Conservation (phyloP, 1,140 invertebrate genomes). For the Drosophila saltans region DNA sequence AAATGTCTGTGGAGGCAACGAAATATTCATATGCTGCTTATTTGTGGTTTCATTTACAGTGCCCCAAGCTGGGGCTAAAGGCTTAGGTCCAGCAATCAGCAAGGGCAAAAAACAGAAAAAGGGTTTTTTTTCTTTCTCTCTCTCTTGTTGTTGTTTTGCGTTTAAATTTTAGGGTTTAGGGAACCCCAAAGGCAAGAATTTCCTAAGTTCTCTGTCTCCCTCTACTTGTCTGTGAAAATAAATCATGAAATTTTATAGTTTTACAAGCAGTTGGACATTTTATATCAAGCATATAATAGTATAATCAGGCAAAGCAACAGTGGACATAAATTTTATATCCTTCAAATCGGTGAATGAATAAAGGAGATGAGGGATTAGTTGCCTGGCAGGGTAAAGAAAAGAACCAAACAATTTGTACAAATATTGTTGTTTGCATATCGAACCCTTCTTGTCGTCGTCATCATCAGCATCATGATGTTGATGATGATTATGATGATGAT, state of each 20-base stretch:
- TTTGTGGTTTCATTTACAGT: slow-evolving; percentile 45
- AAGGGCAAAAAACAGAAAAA: background rate
- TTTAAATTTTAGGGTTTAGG: slow-evolving; percentile 2
- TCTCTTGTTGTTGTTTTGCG: background rate
- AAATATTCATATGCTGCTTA: slow-evolving; percentile 52
- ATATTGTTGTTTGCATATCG: slow-evolving; percentile 65
- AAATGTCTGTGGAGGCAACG: slow-evolving; percentile 12
- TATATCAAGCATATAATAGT: slow-evolving; percentile 29
- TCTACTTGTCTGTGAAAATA: slow-evolving; percentile 21
- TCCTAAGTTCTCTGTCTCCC: background rate
- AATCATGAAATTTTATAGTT: slow-evolving; percentile 61
- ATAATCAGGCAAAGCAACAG: slow-evolving; percentile 57
- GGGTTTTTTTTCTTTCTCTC: background rate
- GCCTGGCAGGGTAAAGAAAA: background rate
- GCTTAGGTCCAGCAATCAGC: slow-evolving; percentile 7
- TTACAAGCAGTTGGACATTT: slow-evolving; percentile 51
- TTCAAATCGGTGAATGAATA: slow-evolving; percentile 8
- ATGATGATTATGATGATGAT: slow-evolving; percentile 11
- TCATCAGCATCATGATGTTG: background rate
- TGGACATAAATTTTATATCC: slow-evolving; percentile 51
- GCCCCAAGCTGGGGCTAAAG: slow-evolving; percentile 23
- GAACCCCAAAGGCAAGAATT: background rate
- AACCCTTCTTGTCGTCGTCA: slow-evolving; percentile 43
- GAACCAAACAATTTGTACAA: slow-evolving; percentile 56
- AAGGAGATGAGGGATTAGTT: background rate